Base-by-base conservation (phyloP, 2,888 invertebrate species). In the Seira ritae region DNA sequence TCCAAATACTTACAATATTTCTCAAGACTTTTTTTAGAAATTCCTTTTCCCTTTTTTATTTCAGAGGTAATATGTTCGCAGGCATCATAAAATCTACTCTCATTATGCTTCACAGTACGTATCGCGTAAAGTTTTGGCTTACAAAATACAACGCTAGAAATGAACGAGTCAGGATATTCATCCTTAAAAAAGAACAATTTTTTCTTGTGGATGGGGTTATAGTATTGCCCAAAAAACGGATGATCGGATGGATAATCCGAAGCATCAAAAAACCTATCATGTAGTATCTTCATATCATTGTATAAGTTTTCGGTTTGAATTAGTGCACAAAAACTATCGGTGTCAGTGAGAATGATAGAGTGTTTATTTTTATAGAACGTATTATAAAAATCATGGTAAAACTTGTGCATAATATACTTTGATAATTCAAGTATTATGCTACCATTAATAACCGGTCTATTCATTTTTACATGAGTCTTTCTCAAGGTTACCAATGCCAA, bases 371-470 rank as follows among this genome's bases (percentile, higher is more conserved):
- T 22, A 23, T 55, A 71, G 10, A 50, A 55, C 4, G n/a, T 2
- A 10, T 22, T 6, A 23, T 23, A 71, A 71, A 50, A 71, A 1
- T 55, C 23, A 17, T 23, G 17, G 17, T 71, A 71, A 22, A 71
- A 71, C 0, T 50, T 46, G 50, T 50, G 55, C 71, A 71, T 71
- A 15, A 46, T 23, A 23, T 12, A 15, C 23, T 71, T 71, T 2
- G 15, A n/a, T 19, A 55, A 22, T 20, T 71, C 55, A n/a, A 55
- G 23, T n/a, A 71, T 55, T 23, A 55, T 20, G n/a, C 20, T 12
- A 0, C 71, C 71, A n/a, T 55, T 55, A 15, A 71, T 23, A n/a
- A 71, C 24, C 6, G 71, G 23, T 23, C 55, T 1, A n/a, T 71
- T 10, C 22, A 71, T 71, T n/a, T 42, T 23, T 50, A 50, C 50